Base-by-base conservation (phyloP, 2,888 invertebrate species). In the Sepiola atlantica region DNA sequence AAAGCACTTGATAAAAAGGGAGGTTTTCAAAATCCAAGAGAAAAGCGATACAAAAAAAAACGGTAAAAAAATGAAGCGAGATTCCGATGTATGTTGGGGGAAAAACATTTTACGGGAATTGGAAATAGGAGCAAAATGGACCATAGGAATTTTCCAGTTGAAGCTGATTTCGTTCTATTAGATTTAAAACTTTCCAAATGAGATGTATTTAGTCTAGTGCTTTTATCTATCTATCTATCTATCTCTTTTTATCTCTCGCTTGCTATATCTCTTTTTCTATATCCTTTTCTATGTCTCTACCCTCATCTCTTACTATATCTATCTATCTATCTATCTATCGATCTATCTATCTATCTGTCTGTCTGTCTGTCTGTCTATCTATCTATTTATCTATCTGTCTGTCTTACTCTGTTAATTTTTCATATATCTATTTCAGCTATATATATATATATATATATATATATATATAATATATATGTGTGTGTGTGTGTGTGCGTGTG, bases 101-200 rank as follows among this genome's bases (percentile, higher is more conserved):
- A 28, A 77, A 28, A 77, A 77, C 77, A 77, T 77, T 77, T 77
- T 77, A 77, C 77, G 77, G n/a, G n/a, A 77, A 77, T 77, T 77
- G 14, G 77, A 77, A 77, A 77, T n/a, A 77, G 18, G n/a, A 16
- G 77, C 14, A 32, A 77, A 32, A 32, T 2, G 77, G 77, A 32
- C 77, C n/a, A 77, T n/a, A 32, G n/a, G n/a, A 77, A 77, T n/a
- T n/a, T 77, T 12, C 77, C 77, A 77, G 77, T 3, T n/a, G 77
- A 77, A 77, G 77, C 12, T n/a, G n/a, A 77, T 77, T 77, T 32
- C 14, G 77, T n/a, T 77, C 14, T 77, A 77, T 77, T 77, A n/a
- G 77, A 77, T 77, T 77, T 77, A 77, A 77, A 77, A 77, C 16
- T 77, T 77, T n/a, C n/a, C 16, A n/a, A 77, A n/a, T n/a, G n/a